phyloP scores from a whole-genome alignment of 1,140 invertebrate genomes.

The Trichomalopsis sarcophagae region DNA sequence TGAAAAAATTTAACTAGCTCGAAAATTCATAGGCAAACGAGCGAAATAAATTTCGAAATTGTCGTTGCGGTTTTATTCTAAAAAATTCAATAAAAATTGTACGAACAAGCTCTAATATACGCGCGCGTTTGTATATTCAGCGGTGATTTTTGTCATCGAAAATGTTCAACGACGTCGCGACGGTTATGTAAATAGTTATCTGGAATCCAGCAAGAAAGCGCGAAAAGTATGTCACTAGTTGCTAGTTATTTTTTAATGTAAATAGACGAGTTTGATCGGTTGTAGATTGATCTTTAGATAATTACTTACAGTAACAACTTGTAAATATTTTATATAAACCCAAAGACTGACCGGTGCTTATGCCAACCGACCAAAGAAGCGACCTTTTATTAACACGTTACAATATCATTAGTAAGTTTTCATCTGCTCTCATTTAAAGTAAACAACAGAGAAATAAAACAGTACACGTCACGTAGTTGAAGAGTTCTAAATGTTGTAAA shows the following conservation, averaged over 20 bases:
- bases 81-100: background rate
- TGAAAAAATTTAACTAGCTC: background rate
- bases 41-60: conserved; percentile 14
- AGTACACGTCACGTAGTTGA: conserved; percentile 7
- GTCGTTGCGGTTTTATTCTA: conserved; percentile 4
- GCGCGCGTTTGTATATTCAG: conserved; percentile 30
- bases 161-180: conserved; percentile 4
- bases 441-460: conserved; percentile 4
- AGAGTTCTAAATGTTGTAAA: conserved; percentile 41
- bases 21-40: background rate
- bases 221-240: conserved; percentile 3
- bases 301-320: conserved; percentile 12
- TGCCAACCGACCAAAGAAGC: conserved; percentile 73
- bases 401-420: conserved; percentile 34
- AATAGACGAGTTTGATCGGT: conserved; percentile 49
- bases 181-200: conserved; percentile 31
- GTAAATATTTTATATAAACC: conserved; percentile 61
- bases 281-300: conserved; percentile 51
- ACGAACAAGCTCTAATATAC: background rate
- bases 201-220: background rate
- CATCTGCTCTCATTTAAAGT: conserved; percentile 29
- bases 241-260: conserved; percentile 52
- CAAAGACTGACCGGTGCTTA: conserved; percentile 73
- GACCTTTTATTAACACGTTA: conserved; percentile 47
- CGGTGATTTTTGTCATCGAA: conserved; percentile 26